A percentile compares a stretch with the other conserved stretches of the same genome.
Conservation (phyloP, 2,797 vertebrate species). For the Sebastes itinus region DNA sequence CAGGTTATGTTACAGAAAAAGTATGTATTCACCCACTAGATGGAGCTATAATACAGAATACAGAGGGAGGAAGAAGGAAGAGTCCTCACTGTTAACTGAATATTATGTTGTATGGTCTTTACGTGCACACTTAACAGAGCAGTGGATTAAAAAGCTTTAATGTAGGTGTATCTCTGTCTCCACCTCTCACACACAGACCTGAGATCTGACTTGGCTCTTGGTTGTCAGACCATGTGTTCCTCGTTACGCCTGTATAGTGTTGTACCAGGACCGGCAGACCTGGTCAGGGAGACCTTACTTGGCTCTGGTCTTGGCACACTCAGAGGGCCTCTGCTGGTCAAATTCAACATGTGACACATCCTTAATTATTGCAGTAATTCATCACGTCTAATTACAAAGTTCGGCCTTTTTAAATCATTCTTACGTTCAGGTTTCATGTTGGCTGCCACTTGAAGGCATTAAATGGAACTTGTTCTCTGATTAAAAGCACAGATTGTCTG, state of each 20-base stretch:
- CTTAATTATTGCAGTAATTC: not conserved
- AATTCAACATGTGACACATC: slow-evolving; percentile 24
- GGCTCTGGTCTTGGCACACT: slow-evolving; percentile 33
- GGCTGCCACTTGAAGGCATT: not conserved
- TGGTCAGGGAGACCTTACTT: slow-evolving; percentile 33
- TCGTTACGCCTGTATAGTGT: slow-evolving; percentile 30
- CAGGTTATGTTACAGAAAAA: slow-evolving; percentile 18
- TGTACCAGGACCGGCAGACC: slow-evolving; percentile 34
- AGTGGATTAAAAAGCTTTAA: not conserved
- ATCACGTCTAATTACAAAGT: not conserved
- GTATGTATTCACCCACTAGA: slow-evolving; percentile 61
- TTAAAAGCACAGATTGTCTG: not conserved
- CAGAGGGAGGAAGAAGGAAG: not conserved
- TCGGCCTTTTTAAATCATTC: not conserved
- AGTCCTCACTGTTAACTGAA: not conserved
- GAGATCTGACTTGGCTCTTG: slow-evolving; percentile 16
- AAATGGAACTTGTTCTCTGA: not conserved
- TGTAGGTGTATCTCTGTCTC: not conserved
- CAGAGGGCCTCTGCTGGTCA: slow-evolving; percentile 3
- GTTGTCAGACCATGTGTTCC: slow-evolving; percentile 49
- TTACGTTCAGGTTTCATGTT: not conserved
- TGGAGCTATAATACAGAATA: slow-evolving; percentile 59
- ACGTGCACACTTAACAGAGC: not conserved
- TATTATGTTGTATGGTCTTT: not conserved
- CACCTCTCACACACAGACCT: not conserved